Evolutionary conservation across 1,140 invertebrate genomes (phyloP), one percentile per base, ranked within the genome.

Genomic region (Samia ricini): DNA sequence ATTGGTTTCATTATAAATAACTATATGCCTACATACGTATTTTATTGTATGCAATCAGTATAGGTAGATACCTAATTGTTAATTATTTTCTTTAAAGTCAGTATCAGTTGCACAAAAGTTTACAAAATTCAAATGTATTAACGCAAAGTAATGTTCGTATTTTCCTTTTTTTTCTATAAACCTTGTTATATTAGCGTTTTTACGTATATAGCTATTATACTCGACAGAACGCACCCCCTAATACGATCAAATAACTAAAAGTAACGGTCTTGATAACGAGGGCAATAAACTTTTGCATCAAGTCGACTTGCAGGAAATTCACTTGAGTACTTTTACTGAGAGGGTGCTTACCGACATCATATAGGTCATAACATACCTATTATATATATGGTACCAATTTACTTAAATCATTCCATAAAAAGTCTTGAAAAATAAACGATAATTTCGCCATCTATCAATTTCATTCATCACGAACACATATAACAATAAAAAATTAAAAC

Each of bases 161-260:
- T 29, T 29, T 1, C 6, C 4, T 42, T 7, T 42, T 15, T 15
- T 42, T 42, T 42, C 33, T 0, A 42, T 42, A 15, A 42, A 42
- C 4, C n/a, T n/a, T n/a, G n/a, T n/a, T n/a, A n/a, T n/a, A 5
- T 1, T 12, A 15, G n/a, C n/a, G 33, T 42, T 15, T 42, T 10
- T 42, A 42, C 33, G 12, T 42, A 42, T 15, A 12, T 42, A 42
- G 1, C 2, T 42, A 42, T 42, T 42, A 42, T 42, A 15, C n/a
- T 15, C 5, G 15, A 52, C 1, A 5, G 50, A 52, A 52, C 21
- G 50, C 50, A 77, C 81, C 69, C 83, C 66, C 80, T 89, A 89
- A 89, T 87, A 79, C 78, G 83, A 89, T 89, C 83, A 79, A 86
- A 89, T 87, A 79, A 87, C 83, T 76, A 73, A 81, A 84, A 82